phyloP scores from a whole-genome alignment of 2,888 invertebrate species.

The Leucozona laternaria region DNA sequence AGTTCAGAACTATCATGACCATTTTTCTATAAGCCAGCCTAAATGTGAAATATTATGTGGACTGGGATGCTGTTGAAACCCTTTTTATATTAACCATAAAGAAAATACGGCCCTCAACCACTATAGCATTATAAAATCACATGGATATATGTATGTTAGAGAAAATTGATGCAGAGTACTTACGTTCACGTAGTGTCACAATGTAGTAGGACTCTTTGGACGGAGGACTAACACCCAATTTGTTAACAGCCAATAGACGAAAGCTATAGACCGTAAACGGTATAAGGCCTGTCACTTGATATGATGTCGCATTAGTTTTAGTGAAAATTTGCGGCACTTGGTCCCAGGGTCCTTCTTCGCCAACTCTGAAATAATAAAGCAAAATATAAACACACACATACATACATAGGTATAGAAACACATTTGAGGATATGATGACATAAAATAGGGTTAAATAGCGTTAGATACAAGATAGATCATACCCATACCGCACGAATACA shows the following conservation, averaged over 20 bases:
- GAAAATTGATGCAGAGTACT: conserved; percentile 78
- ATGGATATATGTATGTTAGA: not conserved
- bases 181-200: conserved; percentile 90
- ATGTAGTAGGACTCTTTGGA: conserved; percentile 90
- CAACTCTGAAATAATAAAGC: conserved; percentile 85
- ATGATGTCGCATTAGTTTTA: conserved; percentile 87
- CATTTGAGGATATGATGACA: conserved; percentile 15
- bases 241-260: conserved; percentile 89
- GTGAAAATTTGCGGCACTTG: conserved; percentile 86
- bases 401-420: not conserved
- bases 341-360: conserved; percentile 89
- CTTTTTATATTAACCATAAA: conserved; percentile 1
- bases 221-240: conserved; percentile 88
- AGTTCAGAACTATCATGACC: conserved; percentile 49
- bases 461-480: conserved; percentile 63
- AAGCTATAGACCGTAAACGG: conserved; percentile 92
- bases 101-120: conserved; percentile 20
- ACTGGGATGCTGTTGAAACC: not conserved
- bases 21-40: conserved; percentile 61
- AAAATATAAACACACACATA: conserved; percentile 35
- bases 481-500: not conserved
- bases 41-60: conserved; percentile 46
- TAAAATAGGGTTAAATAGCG: conserved; percentile 59
- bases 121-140: conserved; percentile 14
- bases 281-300: conserved; percentile 87